Base-by-base conservation (phyloP, 2,797 vertebrate genomes). In the Alca torda region DNA sequence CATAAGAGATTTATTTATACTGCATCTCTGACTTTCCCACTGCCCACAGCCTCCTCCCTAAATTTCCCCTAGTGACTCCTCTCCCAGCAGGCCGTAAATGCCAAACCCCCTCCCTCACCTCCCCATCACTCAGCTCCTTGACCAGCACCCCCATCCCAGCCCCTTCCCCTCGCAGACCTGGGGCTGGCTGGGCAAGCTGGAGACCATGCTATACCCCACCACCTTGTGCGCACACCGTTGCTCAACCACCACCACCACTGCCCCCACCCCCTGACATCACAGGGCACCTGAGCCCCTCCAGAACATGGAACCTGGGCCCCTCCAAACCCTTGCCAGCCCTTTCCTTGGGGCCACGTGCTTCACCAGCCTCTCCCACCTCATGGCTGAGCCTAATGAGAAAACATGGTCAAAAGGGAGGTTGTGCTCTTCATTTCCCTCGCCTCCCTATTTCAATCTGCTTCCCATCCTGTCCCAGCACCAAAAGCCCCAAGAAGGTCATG, bases 251-350 rank as follows among this genome's bases (percentile, higher is more conserved):
- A 25, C 4, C 23, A 20, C 45, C 45, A 5, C 37, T n/a, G n/a
- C 45, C 10, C 5, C 6, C 6, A 39, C 5, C 3, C 1, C 4
- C 15, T 1, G 2, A 0, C 9, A 33, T 28, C 25, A 31, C 28
- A 10, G 13, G 3, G 4, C 46, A 46, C 5, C 46, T 23, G 20
- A 51, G 1, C 4, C 35, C 28, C 20, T 41, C 20, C 18, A 87
- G 37, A 72, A 79, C 8, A 39, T 4, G 17, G 48, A 4, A 46
- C 7, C 4, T 39, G 5, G 16, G 8, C 4, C 30, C 9, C 48
- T 60, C 30, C 31, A 76, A 77, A 70, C 10, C 4, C 28, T 61
- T 87, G 24, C 45, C 37, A 18, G 11, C 23, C 24, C 4, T 20
- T 0, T 30, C 25, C 20, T 54, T n/a, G 13, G 59, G 8, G 11